These are phyloP conservation scores for Mionectes olivaceus DNA, from an alignment of 2,797 vertebrate species.

Conservation along the genomic window DNA sequence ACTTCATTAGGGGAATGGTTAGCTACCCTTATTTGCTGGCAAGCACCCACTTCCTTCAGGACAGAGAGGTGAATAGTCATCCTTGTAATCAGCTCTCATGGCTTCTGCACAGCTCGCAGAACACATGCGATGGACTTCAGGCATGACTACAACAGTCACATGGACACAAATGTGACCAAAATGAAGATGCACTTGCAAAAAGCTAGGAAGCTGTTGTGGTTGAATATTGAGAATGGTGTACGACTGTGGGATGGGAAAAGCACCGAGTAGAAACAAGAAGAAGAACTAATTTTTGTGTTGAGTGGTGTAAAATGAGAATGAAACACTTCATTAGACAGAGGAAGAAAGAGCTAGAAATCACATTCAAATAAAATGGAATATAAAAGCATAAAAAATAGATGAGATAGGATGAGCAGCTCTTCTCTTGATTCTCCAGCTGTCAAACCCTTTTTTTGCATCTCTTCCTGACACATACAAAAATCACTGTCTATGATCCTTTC, in stretches of 20 bases:
- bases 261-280: not conserved
- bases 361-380: not conserved
- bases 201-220: not conserved
- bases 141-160: not conserved
- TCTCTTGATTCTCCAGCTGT: not conserved
- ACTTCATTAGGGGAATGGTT: not conserved
- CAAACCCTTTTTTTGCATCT: not conserved
- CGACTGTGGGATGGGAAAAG: not conserved
- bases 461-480: conserved; percentile 28
- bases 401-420: not conserved
- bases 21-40: not conserved
- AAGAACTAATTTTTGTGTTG: not conserved
- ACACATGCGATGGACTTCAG: not conserved
- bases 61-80: not conserved
- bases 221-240: not conserved
- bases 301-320: not conserved
- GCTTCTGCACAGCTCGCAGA: not conserved
- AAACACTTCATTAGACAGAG: not conserved
- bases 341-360: not conserved
- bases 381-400: conserved; percentile 36
- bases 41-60: not conserved
- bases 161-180: not conserved
- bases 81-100: not conserved
- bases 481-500: conserved; percentile 23
- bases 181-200: not conserved